A percentile compares a stretch with the other conserved stretches of the same genome.
These are phyloP conservation scores for Rhineura floridana DNA, from an alignment of 2,113 vertebrate genomes.

Conservation along the genomic window DNA sequence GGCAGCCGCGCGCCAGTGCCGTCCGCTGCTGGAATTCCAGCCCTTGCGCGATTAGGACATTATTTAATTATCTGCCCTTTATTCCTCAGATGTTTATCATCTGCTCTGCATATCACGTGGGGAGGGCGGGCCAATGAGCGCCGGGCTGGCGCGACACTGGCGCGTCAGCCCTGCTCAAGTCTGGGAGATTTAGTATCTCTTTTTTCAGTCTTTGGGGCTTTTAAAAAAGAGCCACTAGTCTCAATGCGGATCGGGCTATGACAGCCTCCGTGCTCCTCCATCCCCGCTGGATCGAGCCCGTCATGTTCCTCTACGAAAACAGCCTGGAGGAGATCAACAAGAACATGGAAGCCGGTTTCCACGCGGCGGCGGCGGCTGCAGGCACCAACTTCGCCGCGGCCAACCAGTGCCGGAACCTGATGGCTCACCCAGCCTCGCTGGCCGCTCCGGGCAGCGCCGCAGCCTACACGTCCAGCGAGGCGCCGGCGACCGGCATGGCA, in stretches of 20 bases:
- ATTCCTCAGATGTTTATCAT: conserved; percentile 81
- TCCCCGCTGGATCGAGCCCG: conserved; percentile 98
- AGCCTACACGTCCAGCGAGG: conserved; percentile 85
- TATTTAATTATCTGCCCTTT: conserved; percentile 78
- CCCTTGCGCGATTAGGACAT: conserved; percentile 67
- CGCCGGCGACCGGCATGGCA: conserved; percentile 86
- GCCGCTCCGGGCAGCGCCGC: conserved; percentile 79
- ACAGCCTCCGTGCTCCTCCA: conserved; percentile 98
- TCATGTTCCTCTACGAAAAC: conserved; percentile 99
- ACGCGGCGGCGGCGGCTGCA: conserved; percentile 79
- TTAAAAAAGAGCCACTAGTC: conserved; percentile 94
- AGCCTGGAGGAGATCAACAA: conserved; percentile 90
- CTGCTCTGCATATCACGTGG: conserved; percentile 97
- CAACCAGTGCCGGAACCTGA: conserved; percentile 93
- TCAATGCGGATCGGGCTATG: conserved; percentile 98
- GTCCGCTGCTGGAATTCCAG: conserved; percentile 36
- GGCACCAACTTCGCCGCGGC: conserved; percentile 72
- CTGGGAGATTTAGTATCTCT: conserved; percentile 83
- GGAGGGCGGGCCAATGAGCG: conserved; percentile 85
- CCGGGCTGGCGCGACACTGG: conserved; percentile 83
- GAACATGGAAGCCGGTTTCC: conserved; percentile 93
- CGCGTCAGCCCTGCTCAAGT: conserved; percentile 85
- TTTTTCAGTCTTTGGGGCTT: conserved; percentile 94
- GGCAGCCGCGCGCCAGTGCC: conserved; percentile 6
- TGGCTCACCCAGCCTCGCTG: conserved; percentile 93